A percentile compares a stretch with the other conserved stretches of the same genome.
Conservation (phyloP, 2,888 invertebrate species). For the Drosophila testacea region DNA sequence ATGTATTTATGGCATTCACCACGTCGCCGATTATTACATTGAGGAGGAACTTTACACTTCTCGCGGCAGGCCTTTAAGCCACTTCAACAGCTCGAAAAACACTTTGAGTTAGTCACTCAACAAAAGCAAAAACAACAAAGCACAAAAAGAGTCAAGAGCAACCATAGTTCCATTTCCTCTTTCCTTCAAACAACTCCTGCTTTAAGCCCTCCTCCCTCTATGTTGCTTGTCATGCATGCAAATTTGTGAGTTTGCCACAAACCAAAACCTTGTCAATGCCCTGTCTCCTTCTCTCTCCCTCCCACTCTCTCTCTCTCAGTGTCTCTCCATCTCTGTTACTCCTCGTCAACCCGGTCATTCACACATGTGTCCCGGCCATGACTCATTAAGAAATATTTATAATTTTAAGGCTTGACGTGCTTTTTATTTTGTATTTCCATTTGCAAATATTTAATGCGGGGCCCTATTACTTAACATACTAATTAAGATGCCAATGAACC, state of each 20-base stretch:
- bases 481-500: constrained; percentile 20
- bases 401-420: constrained; percentile 26
- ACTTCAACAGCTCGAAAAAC: constrained; percentile 53
- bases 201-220: not conserved
- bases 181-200: too few species aligned
- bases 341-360: constrained; percentile 17
- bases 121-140: not conserved
- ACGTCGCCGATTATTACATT: constrained; percentile 21
- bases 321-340: not conserved
- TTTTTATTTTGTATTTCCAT: constrained; percentile 7
- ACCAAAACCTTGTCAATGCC: constrained; percentile 5
- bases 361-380: constrained; percentile 36
- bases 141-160: constrained; percentile 7
- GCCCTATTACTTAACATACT: constrained; percentile 21
- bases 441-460: constrained; percentile 9
- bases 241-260: constrained; percentile 37
- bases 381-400: constrained; percentile 44
- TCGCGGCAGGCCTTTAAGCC: constrained; percentile 33
- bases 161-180: not conserved
- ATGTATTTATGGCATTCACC: constrained; percentile 22
- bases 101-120: constrained; percentile 57
- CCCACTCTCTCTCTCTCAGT: not conserved
- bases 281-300: constrained; percentile 1
- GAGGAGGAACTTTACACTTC: constrained; percentile 32
- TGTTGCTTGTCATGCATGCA: constrained; percentile 43